Conservation (phyloP, 1,140 invertebrate genomes). For the Apis cerana region DNA sequence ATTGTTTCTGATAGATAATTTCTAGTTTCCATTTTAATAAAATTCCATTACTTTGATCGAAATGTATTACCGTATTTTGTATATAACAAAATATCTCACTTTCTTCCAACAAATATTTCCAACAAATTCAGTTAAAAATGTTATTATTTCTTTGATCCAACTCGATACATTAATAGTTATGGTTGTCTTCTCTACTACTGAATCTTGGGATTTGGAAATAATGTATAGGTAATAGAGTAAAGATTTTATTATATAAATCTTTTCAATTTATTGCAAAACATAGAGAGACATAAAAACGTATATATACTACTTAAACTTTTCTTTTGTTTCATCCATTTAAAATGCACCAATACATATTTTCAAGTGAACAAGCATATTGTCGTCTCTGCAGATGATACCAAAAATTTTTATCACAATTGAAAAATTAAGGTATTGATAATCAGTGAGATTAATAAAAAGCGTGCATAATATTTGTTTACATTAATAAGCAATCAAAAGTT, state of each 20-base stretch:
- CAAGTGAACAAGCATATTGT: neutral
- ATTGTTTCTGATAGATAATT: neutral
- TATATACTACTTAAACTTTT: conserved; percentile 32
- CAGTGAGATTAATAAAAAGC: conserved; percentile 11
- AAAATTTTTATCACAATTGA: neutral
- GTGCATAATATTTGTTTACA: conserved; percentile 19
- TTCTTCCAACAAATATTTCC: neutral
- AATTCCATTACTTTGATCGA: neutral
- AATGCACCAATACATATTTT: conserved; percentile 14
- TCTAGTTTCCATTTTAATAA: neutral
- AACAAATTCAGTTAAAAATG: neutral
- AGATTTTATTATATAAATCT: conserved; percentile 47
- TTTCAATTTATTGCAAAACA: conserved; percentile 60
- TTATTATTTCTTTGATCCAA: neutral
- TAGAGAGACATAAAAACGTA: conserved; percentile 46
- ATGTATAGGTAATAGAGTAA: conserved; percentile 27
- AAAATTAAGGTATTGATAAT: neutral
- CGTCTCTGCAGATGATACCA: neutral
- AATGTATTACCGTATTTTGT: neutral
- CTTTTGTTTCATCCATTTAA: conserved; percentile 5
- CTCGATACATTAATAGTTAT: neutral
- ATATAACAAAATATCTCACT: neutral
- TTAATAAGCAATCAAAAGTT: conserved; percentile 11
- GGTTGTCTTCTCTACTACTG: neutral
- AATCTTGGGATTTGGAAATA: conserved; percentile 28